A percentile compares a stretch with the other conserved stretches of the same genome.
phyloP scores from a whole-genome alignment of 2,797 vertebrate genomes.

The Trachops cirrhosus region DNA sequence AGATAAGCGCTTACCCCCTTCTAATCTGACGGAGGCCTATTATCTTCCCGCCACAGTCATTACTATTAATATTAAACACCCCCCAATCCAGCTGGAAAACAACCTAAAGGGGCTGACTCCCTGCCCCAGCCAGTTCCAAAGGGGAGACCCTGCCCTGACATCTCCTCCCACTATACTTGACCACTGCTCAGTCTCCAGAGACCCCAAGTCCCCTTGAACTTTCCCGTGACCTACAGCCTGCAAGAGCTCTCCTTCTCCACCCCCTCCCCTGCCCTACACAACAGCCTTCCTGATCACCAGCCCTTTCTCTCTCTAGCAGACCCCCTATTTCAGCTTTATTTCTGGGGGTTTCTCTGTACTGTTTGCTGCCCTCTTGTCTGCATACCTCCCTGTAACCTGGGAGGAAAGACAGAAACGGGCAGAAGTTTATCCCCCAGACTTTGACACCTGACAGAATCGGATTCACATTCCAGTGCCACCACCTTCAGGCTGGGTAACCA shows the following conservation, averaged over 20 bases:
- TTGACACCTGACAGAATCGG: not conserved
- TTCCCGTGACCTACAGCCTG: not conserved
- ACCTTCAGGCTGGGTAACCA: not conserved
- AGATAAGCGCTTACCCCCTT: slow-evolving; percentile 87
- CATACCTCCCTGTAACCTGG: not conserved
- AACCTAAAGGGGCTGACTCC: slow-evolving; percentile 71
- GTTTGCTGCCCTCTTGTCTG: not conserved
- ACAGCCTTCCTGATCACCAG: not conserved
- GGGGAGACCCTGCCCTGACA: not conserved
- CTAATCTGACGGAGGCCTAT: slow-evolving; percentile 87
- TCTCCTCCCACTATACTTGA: not conserved
- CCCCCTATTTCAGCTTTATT: not conserved
- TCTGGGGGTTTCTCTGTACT: not conserved
- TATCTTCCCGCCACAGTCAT: slow-evolving; percentile 88
- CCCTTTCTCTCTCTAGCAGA: not conserved
- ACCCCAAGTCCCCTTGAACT: slow-evolving; percentile 25
- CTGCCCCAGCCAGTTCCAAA: slow-evolving; percentile 2
- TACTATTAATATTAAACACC: slow-evolving; percentile 88
- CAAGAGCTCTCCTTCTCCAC: not conserved
- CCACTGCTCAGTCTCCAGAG: not conserved
- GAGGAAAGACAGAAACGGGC: not conserved
- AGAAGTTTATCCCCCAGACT: not conserved
- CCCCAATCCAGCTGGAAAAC: slow-evolving; percentile 78
- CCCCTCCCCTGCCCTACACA: not conserved
- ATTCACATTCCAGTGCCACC: not conserved